These are phyloP conservation scores for Strigamia crassipes DNA, from an alignment of 2,888 invertebrate species.

Conservation along the genomic window DNA sequence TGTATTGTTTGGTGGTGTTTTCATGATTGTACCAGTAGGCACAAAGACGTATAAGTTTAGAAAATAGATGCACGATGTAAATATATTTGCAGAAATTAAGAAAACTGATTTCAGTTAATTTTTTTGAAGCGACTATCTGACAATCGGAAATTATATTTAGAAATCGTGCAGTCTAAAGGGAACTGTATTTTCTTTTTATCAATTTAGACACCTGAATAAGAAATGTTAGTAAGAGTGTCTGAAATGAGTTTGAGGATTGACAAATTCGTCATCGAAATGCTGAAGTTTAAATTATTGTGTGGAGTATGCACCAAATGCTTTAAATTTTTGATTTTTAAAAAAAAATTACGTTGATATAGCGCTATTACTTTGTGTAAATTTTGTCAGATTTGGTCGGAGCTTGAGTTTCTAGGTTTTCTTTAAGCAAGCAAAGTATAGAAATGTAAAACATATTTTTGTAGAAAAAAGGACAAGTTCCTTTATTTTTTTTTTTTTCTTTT, in stretches of 20 bases:
- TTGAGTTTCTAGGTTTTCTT: neutral
- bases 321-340: neutral
- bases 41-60: neutral
- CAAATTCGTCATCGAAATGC: neutral
- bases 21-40: neutral
- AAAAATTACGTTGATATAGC: neutral
- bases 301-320: neutral
- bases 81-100: neutral
- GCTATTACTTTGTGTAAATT: neutral
- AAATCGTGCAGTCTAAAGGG: neutral
- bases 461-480: neutral
- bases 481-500: neutral
- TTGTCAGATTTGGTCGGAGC: neutral
- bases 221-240: constrained; percentile 49
- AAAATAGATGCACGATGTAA: neutral
- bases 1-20: constrained; percentile 18
- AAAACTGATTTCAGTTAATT: neutral
- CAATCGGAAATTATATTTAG: neutral
- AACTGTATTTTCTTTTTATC: neutral
- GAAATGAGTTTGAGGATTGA: neutral
- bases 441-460: constrained; percentile 18
- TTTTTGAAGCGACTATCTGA: too few relatives aligned
- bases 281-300: constrained; percentile 2
- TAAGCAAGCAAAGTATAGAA: neutral
- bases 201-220: constrained; percentile 48